Percentiles rank a stretch among this genome's conserved stretches.
Evolutionary conservation across 1,140 invertebrate genomes (phyloP).

Genomic region (Teleogryllus occipitalis): DNA sequence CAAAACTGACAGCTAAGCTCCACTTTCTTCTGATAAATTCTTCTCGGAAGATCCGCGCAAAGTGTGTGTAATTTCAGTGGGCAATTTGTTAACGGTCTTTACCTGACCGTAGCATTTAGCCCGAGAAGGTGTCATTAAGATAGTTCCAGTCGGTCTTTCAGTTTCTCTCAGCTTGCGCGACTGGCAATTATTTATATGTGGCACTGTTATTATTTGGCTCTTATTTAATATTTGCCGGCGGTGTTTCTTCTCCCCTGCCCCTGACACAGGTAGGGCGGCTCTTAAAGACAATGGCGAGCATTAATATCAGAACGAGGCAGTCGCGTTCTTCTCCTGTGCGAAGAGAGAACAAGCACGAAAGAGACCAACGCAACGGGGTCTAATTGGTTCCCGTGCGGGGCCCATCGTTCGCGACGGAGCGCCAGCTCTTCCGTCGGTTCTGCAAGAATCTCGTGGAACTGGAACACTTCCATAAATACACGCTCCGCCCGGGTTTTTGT

Average conservation of each 20-base stretch:
- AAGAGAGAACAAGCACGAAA: not conserved
- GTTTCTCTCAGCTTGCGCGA: not conserved
- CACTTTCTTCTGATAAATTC: not conserved
- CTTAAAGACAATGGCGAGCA: not conserved
- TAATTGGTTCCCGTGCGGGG: not conserved
- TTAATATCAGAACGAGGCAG: not conserved
- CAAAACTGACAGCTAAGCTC: not conserved
- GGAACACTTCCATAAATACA: constrained; percentile 4
- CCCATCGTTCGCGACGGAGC: not conserved
- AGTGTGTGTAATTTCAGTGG: not conserved
- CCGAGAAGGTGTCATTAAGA: not conserved
- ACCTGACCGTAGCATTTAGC: not conserved
- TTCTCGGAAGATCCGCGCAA: not conserved
- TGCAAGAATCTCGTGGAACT: not conserved
- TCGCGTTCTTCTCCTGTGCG: not conserved
- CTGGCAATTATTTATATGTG: not conserved
- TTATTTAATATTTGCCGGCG: not conserved
- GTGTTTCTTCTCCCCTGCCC: not conserved
- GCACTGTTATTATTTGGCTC: not conserved
- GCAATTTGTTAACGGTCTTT: not conserved
- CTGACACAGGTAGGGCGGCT: not conserved
- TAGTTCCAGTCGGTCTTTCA: not conserved
- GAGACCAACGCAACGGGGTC: not conserved
- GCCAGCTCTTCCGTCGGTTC: not conserved
- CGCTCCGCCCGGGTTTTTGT: not conserved